Percentiles rank a stretch among this genome's conserved stretches.
These are phyloP conservation scores for Haplochromis vanheusdeni DNA, from an alignment of 2,113 vertebrate species.

Conservation along the genomic window DNA sequence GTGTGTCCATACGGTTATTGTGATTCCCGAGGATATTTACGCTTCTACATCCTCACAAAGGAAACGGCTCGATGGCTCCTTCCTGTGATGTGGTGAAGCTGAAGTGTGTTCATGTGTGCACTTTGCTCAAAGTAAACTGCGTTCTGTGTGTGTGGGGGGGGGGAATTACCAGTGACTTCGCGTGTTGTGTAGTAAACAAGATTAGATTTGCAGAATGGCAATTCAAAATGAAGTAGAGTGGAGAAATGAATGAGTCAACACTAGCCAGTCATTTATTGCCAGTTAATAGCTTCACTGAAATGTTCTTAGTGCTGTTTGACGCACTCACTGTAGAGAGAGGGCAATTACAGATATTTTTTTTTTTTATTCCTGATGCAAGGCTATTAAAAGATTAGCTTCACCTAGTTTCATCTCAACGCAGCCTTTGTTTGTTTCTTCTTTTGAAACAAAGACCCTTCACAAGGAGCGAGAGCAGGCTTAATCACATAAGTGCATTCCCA, in stretches of 20 bases:
- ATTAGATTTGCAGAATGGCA: not conserved
- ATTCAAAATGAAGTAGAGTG: not conserved
- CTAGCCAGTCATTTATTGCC: not conserved
- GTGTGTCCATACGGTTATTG: not conserved
- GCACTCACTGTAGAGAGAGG: not conserved
- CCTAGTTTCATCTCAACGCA: slow-evolving; percentile 58
- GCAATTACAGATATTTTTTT: slow-evolving; percentile 12
- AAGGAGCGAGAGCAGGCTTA: not conserved
- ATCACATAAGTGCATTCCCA: slow-evolving; percentile 20
- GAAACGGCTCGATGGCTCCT: not conserved
- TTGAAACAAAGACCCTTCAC: slow-evolving; percentile 54
- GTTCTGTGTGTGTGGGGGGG: not conserved
- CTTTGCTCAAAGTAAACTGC: not conserved
- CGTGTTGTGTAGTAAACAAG: not conserved
- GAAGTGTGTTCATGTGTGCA: not conserved
- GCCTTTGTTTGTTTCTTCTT: slow-evolving; percentile 61
- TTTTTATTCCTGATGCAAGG: slow-evolving; percentile 53
- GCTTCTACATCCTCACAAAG: not conserved
- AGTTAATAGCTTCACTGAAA: slow-evolving; percentile 25
- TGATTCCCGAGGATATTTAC: not conserved
- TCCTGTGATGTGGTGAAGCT: not conserved
- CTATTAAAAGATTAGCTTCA: slow-evolving; percentile 76
- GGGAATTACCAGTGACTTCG: slow-evolving; percentile 10
- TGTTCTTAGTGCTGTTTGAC: slow-evolving; percentile 21
- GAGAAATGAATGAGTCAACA: not conserved